These are phyloP conservation scores for Anser cygnoides DNA, from an alignment of 2,113 vertebrate species.

Conservation along the genomic window DNA sequence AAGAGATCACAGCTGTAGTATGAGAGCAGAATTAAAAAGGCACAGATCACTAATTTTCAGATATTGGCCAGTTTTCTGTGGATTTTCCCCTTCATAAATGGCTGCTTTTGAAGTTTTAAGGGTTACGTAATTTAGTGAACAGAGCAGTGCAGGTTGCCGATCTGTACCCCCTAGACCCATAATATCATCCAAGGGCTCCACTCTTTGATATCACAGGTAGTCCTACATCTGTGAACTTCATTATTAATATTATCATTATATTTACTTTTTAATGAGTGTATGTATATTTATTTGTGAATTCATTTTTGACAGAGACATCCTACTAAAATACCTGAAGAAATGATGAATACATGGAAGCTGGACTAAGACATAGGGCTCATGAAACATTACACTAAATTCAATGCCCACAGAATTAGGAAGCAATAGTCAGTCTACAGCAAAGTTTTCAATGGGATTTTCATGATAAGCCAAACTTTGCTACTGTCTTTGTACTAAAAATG, in stretches of 20 bases:
- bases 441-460: neutral
- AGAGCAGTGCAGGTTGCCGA: neutral
- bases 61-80: neutral
- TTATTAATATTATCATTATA: neutral
- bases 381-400: neutral
- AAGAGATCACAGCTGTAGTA: neutral
- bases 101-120: neutral
- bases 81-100: neutral
- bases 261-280: too few relatives aligned
- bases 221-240: neutral
- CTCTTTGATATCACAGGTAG: neutral
- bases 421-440: neutral
- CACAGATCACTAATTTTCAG: neutral
- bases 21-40: neutral
- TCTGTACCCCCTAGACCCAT: neutral
- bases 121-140: neutral
- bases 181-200: accelerated
- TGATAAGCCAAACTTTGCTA: neutral
- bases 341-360: neutral
- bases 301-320: neutral
- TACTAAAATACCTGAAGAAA: neutral
- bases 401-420: neutral
- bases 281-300: neutral
- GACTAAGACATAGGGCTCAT: neutral
- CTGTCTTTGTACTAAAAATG: neutral